phyloP scores from a whole-genome alignment of 2,888 invertebrate genomes.

The Cephus pulcher region DNA sequence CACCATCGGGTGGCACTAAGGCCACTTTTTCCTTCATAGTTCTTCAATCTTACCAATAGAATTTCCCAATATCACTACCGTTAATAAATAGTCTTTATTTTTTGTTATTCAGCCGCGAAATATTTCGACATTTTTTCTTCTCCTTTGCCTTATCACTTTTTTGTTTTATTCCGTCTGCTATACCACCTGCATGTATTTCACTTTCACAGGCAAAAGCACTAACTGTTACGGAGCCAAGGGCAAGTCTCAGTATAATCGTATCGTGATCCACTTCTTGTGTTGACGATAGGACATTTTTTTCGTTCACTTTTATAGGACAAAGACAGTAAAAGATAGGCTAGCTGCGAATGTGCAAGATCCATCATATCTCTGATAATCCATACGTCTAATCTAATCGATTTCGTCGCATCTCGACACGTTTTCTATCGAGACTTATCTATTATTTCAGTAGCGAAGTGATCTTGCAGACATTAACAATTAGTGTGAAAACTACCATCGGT shows the following conservation, averaged over 20 bases:
- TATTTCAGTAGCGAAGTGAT: neutral
- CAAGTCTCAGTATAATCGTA: neutral
- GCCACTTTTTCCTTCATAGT: constrained; percentile 27
- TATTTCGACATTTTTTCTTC: neutral
- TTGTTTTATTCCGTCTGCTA: neutral
- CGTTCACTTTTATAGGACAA: neutral
- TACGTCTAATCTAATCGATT: neutral
- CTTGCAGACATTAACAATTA: neutral
- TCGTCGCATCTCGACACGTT: neutral
- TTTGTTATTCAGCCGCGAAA: neutral
- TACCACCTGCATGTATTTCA: neutral
- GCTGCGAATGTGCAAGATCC: neutral
- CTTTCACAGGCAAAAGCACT: neutral
- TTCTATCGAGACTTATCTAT: neutral
- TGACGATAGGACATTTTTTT: neutral
- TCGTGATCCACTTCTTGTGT: neutral
- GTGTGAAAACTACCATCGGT: neutral
- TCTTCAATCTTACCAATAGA: neutral
- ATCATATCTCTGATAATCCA: neutral
- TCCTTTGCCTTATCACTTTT: neutral
- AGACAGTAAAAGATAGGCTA: neutral
- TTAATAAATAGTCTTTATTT: neutral
- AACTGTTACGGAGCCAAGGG: neutral
- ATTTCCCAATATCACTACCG: neutral
- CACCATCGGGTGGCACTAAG: constrained; percentile 73